phyloP scores from a whole-genome alignment of 1,140 invertebrate genomes.

The Aplysia californica region DNA sequence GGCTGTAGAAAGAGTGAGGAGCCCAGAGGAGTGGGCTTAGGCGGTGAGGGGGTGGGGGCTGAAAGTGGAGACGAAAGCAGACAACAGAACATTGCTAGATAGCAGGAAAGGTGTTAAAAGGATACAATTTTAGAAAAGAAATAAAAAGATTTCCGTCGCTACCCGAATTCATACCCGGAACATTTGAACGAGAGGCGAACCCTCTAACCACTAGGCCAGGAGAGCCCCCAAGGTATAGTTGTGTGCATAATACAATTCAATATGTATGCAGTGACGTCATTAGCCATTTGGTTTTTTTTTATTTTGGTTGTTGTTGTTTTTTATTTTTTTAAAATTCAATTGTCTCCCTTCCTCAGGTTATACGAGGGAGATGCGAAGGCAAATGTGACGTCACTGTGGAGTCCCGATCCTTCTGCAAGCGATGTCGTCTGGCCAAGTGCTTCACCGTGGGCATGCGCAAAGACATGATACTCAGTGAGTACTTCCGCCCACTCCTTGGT shows the following conservation, averaged over 20 bases:
- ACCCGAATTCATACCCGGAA: no score
- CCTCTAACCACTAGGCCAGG: neutral
- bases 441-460: slow-evolving; percentile 93
- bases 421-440: slow-evolving; percentile 93
- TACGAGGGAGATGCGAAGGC: slow-evolving; percentile 60
- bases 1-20: no score
- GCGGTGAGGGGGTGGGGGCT: no score
- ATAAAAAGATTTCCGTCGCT: no score
- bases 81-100: no score
- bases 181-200: neutral
- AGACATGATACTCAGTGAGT: slow-evolving; percentile 95
- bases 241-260: neutral
- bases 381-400: slow-evolving; percentile 91
- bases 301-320: no score
- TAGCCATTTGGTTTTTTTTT: neutral
- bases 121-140: no score
- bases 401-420: slow-evolving; percentile 94
- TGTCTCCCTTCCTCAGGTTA: slow-evolving; percentile 47
- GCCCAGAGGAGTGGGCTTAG: no score
- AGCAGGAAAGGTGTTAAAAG: no score
- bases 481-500: neutral
- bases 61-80: no score
- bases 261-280: neutral
- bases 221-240: neutral
- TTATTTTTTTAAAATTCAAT: neutral